Conservation (phyloP, 1,140 invertebrate species). For the Trachymyrmex septentrionalis region DNA sequence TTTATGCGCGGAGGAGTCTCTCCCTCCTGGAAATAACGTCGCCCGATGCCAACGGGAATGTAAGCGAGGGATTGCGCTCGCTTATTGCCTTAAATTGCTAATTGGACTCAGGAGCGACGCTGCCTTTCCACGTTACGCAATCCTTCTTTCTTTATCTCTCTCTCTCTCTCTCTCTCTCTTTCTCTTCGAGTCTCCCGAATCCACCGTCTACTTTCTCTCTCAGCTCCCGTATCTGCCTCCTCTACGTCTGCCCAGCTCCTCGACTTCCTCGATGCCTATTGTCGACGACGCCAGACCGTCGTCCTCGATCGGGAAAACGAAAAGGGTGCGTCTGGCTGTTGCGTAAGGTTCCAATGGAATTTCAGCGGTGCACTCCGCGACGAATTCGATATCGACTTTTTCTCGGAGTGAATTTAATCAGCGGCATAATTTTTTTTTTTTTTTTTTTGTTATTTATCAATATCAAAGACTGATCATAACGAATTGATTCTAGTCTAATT, state of each 20-base stretch:
- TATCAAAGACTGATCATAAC: background rate
- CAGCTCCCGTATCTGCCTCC: slow-evolving; percentile 7
- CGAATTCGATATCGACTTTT: slow-evolving; percentile 12
- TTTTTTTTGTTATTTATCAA: background rate
- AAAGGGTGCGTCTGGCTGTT: slow-evolving; percentile 25
- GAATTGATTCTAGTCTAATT: slow-evolving; percentile 1
- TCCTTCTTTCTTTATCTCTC: background rate
- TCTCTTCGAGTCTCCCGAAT: background rate
- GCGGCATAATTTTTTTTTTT: background rate
- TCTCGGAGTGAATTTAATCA: background rate
- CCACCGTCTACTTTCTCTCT: slow-evolving; percentile 24
- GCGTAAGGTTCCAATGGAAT: slow-evolving; percentile 37
- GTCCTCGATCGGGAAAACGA: slow-evolving; percentile 26
- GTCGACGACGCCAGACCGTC: slow-evolving; percentile 69
- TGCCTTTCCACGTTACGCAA: slow-evolving; percentile 71
- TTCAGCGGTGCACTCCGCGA: slow-evolving; percentile 8
- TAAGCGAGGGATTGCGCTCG: slow-evolving; percentile 70
- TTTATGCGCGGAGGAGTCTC: slow-evolving; percentile 64
- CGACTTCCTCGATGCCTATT: slow-evolving; percentile 75
- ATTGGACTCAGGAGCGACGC: slow-evolving; percentile 80
- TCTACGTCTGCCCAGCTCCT: slow-evolving; percentile 50
- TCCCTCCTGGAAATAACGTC: slow-evolving; percentile 70
- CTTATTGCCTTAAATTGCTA: slow-evolving; percentile 85
- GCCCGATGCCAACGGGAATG: slow-evolving; percentile 64
- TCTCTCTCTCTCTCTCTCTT: slow-evolving; percentile 19